Percentiles rank a stretch among this genome's conserved stretches.
Evolutionary conservation across 2,113 vertebrate species (phyloP).

Genomic region (Etheostoma spectabile): DNA sequence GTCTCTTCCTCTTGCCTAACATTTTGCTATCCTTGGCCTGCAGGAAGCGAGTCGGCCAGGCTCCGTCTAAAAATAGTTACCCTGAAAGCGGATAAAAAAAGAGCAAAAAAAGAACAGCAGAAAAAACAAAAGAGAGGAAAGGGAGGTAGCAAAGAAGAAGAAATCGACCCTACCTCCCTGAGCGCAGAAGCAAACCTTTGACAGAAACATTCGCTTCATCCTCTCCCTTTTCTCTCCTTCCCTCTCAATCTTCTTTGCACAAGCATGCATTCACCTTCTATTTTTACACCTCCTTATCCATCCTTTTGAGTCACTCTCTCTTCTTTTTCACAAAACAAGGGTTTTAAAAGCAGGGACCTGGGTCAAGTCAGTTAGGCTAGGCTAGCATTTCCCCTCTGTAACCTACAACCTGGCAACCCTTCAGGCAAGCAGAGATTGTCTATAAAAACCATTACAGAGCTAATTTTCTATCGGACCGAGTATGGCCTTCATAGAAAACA

Average conservation of each 20-base stretch:
- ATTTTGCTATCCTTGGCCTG: slow-evolving; percentile 31
- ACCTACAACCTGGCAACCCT: slow-evolving; percentile 48
- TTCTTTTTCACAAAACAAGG: slow-evolving; percentile 35
- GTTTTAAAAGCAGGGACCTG: slow-evolving; percentile 48
- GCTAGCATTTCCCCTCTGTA: slow-evolving; percentile 23
- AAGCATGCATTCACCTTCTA: slow-evolving; percentile 12
- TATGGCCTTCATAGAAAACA: slow-evolving; percentile 71
- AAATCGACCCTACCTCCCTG: slow-evolving; percentile 4
- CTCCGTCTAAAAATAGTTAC: slow-evolving; percentile 68
- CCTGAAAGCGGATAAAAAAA: slow-evolving; percentile 48
- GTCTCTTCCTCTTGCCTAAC: slow-evolving; percentile 23
- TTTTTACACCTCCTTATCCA: slow-evolving; percentile 23
- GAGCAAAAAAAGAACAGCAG: slow-evolving; percentile 2
- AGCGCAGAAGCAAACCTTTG: not conserved
- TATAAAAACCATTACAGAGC: slow-evolving; percentile 75
- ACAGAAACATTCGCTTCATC: not conserved
- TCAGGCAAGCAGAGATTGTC: slow-evolving; percentile 54
- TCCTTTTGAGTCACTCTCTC: not conserved
- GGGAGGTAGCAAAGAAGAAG: slow-evolving; percentile 17
- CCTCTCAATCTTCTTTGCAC: not conserved
- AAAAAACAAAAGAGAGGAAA: not conserved
- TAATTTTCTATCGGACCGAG: slow-evolving; percentile 78
- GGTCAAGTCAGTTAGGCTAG: slow-evolving; percentile 16
- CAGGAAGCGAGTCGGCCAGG: slow-evolving; percentile 52
- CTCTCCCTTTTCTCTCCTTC: not conserved